Evolutionary conservation across 2,888 invertebrate species (phyloP).

Genomic region (Sipha maydis): DNA sequence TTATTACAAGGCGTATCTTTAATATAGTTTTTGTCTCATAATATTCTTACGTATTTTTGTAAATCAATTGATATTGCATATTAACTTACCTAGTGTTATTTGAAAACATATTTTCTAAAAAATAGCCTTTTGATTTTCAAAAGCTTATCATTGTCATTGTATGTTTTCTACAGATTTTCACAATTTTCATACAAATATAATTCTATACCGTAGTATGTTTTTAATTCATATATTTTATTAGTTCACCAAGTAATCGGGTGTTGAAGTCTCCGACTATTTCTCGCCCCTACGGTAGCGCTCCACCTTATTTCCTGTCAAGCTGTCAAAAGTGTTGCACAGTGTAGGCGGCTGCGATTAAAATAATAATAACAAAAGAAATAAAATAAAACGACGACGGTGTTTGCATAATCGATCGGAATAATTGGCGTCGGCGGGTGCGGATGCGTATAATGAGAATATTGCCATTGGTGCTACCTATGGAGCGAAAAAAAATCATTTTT

Average conservation of each 20-base stretch:
- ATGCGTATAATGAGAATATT: background rate
- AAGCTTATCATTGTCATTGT: background rate
- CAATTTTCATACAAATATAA: background rate
- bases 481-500: constrained; percentile 1
- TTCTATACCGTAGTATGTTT: background rate
- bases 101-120: background rate
- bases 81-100: background rate
- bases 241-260: background rate
- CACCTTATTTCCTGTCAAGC: constrained; percentile 15
- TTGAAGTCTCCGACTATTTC: background rate
- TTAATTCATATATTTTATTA: too few species aligned
- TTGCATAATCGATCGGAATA: constrained; percentile 30
- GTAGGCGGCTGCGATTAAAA: constrained; percentile 28
- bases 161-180: background rate
- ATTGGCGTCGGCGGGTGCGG: constrained; percentile 33
- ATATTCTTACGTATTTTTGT: background rate
- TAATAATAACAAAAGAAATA: constrained; percentile 17
- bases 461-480: background rate
- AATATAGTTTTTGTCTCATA: too few species aligned
- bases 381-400: background rate
- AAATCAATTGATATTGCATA: too few species aligned
- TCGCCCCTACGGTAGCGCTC: background rate
- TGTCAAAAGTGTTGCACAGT: background rate
- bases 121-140: too few species aligned
- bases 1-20: too few species aligned